These are phyloP conservation scores for Machimus atricapillus DNA, from an alignment of 2,888 invertebrate species.

Conservation along the genomic window DNA sequence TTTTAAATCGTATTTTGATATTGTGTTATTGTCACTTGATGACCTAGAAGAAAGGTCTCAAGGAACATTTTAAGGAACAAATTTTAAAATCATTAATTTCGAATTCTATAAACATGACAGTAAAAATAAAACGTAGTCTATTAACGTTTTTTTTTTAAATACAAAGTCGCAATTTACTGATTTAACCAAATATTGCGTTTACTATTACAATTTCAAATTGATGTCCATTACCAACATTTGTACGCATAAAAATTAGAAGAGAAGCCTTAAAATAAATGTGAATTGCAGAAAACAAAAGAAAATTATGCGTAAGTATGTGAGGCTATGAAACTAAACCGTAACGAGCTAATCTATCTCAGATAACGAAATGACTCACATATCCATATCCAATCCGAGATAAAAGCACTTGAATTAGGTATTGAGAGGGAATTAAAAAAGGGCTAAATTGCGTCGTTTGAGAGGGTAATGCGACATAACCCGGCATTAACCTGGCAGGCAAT, in stretches of 20 bases:
- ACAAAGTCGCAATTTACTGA: too few species aligned
- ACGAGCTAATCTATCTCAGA: background rate
- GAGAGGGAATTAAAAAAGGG: background rate
- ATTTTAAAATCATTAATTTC: too few species aligned
- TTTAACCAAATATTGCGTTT: too few species aligned
- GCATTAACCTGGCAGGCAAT: background rate
- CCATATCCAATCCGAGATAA: background rate
- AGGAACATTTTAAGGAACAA: too few species aligned
- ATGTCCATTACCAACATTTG: too few species aligned
- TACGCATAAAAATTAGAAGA: background rate
- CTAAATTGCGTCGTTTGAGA: background rate
- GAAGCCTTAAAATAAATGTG: background rate
- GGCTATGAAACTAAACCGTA: background rate
- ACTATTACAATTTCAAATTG: too few species aligned
- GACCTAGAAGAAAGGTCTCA: too few species aligned
- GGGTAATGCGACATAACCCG: background rate
- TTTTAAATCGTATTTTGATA: too few species aligned
- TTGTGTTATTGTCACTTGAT: too few species aligned
- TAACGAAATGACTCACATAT: background rate
- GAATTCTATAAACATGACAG: too few species aligned
- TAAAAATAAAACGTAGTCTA: too few species aligned
- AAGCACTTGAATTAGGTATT: background rate
- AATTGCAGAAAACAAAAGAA: background rate
- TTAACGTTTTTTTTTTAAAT: too few species aligned
- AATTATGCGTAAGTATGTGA: background rate